Evolutionary conservation across 2,888 invertebrate genomes (phyloP).

Genomic region (Nezara viridula): DNA sequence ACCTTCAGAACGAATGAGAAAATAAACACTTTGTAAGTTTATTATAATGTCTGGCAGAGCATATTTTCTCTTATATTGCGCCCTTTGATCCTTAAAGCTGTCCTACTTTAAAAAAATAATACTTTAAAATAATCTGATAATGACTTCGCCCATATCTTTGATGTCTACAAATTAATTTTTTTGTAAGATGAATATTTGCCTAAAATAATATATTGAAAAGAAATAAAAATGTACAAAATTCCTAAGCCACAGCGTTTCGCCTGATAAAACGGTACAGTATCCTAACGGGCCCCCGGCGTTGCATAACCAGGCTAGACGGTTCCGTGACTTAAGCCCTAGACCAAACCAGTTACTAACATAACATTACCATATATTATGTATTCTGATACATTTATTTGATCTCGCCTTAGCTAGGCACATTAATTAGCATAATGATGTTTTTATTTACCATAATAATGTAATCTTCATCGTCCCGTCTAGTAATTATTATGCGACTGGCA

Average conservation of each 20-base stretch:
- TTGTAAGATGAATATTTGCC: background rate
- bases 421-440: constrained; percentile 27
- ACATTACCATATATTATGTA: constrained; percentile 20
- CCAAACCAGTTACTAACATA: constrained; percentile 1
- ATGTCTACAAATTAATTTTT: background rate
- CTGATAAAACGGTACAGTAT: background rate
- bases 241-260: background rate
- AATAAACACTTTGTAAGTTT: no score
- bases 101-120: no score
- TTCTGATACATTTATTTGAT: constrained; percentile 27
- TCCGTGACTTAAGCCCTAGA: constrained; percentile 21
- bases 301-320: background rate
- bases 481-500: background rate
- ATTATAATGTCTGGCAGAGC: no score
- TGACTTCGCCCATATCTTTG: no score
- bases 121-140: no score
- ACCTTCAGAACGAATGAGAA: no score
- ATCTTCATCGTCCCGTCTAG: background rate
- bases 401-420: background rate
- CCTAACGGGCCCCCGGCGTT: background rate
- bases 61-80: no score
- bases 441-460: constrained; percentile 36
- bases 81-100: no score
- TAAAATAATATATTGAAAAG: background rate
- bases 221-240: background rate